Evolutionary conservation across 2,113 vertebrate species (phyloP), one percentile per base, ranked within the genome.

Genomic region (Procapra przewalskii): DNA sequence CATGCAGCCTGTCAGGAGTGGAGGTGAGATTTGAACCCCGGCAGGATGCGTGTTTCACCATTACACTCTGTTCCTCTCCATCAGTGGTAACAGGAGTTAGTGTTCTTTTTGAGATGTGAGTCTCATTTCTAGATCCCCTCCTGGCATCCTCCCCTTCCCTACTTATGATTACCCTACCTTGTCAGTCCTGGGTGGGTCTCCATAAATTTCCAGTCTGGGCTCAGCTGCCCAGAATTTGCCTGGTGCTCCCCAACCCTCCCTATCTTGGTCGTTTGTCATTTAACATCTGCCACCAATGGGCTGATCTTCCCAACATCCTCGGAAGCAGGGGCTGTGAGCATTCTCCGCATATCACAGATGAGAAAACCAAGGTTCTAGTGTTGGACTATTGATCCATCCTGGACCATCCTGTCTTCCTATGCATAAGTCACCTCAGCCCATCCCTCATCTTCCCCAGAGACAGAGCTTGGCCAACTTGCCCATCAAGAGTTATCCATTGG

Each of bases 401-500:
- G 45, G 85, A 17, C 13, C 23, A 52, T 29, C 43, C 40, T 31
- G 29, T 48, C 57, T 55, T 60, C 36, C 13, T 84, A 87, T 13
- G 7, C 55, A n/a, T 40, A 43, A 10, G 85, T n/a, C 43, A 21
- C 31, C 50, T 36, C 57, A 0, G 60, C 57, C 36, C 33, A 36
- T 15, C 3, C 15, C 6, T 25, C 16, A 2, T 57, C 40, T 62
- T 43, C 27, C 31, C 59, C 33, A 31, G 43, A 95, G 48, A 27
- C 27, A 21, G 52, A 77, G 88, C 50, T 3, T 4, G 92, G 83
- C 54, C 36, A 36, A 25, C 52, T 17, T 29, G 43, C 45, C 21
- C 19, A 27, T 50, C 17, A 52, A 25, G 6, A 33, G 40, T 40
- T 29, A 1, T 0, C 55, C 23, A 0, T 1, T 2, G 59, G 71